Conservation (phyloP, 2,797 vertebrate genomes). For the Meriones psammophilus region DNA sequence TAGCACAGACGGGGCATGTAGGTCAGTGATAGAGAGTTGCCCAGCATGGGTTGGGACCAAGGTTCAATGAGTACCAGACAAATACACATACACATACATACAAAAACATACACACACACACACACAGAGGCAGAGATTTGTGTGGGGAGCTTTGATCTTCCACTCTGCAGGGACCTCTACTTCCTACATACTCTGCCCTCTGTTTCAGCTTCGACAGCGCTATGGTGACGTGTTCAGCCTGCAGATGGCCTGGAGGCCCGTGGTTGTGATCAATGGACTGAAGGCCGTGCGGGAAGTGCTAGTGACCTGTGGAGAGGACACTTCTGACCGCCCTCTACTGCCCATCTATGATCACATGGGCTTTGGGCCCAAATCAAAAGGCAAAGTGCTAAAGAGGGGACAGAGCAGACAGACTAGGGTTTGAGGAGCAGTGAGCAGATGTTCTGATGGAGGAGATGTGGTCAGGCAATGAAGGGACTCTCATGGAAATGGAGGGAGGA, state of each 20-base stretch:
- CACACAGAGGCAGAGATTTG: neutral
- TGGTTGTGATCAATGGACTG: constrained; percentile 84
- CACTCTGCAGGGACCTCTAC: fast-evolving
- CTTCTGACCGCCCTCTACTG: constrained; percentile 79
- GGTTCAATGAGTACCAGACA: too few species aligned
- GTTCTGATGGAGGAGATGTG: neutral
- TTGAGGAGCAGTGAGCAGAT: neutral
- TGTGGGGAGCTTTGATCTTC: fast-evolving
- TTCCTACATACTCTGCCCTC: fast-evolving
- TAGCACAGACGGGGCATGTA: neutral
- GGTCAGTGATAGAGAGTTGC: too few species aligned
- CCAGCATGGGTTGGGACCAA: too few species aligned
- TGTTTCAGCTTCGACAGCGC: constrained; percentile 81
- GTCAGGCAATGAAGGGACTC: neutral
- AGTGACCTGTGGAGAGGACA: constrained; percentile 81
- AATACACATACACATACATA: neutral
- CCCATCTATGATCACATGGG: constrained; percentile 58
- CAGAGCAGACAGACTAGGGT: neutral
- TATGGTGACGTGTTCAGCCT: constrained; percentile 87
- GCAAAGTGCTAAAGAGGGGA: neutral
- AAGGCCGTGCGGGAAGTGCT: constrained; percentile 84
- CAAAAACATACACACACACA: neutral
- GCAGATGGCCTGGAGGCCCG: constrained; percentile 85
- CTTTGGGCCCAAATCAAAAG: neutral
- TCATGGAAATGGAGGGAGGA: neutral